A percentile compares a stretch with the other conserved stretches of the same genome.
These are phyloP conservation scores for Platalea minor DNA, from an alignment of 2,797 vertebrate genomes.

Conservation along the genomic window DNA sequence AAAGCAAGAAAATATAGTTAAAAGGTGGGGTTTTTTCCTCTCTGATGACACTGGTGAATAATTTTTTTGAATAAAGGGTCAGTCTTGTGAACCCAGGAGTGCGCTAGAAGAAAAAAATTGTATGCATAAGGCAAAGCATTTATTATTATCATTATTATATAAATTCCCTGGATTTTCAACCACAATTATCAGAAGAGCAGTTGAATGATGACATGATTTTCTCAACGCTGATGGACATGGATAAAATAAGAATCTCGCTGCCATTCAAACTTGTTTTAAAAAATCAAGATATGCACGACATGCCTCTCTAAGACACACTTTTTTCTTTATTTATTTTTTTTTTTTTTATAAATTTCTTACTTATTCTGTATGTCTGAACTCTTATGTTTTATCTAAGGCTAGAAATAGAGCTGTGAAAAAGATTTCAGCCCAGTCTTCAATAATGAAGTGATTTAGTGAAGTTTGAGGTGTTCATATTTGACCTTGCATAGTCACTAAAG, in stretches of 20 bases:
- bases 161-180: neutral
- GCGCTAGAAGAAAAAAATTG: neutral
- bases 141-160: neutral
- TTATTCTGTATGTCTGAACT: neutral
- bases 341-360: neutral
- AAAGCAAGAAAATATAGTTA: neutral
- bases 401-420: neutral
- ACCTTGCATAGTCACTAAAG: neutral
- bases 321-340: too few relatives aligned
- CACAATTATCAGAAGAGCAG: neutral
- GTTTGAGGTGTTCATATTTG: neutral
- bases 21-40: neutral
- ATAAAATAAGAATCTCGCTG: neutral
- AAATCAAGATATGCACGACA: neutral
- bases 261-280: neutral
- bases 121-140: neutral
- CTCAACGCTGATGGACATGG: neutral
- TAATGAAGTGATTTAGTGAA: neutral
- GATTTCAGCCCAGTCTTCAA: neutral
- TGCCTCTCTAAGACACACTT: accelerated
- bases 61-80: neutral
- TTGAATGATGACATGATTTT: neutral
- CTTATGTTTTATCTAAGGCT: neutral
- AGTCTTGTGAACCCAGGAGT: neutral
- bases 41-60: neutral